These are phyloP conservation scores for Zoanthus sociatus DNA, from an alignment of 92 coral and sea anemone species.

Conservation along the genomic window DNA sequence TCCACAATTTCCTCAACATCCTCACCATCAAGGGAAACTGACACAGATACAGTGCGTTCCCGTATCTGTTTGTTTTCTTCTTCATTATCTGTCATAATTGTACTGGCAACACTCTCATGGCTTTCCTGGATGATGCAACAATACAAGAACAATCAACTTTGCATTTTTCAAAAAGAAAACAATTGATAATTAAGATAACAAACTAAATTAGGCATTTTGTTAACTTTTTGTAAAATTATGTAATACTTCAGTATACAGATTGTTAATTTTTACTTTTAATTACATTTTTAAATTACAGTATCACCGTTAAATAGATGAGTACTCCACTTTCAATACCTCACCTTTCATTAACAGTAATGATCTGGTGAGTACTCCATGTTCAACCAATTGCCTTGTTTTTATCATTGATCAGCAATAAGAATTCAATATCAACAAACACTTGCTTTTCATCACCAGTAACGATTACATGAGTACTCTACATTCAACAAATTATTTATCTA, in stretches of 20 bases:
- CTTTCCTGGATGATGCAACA: slow-evolving; percentile 58
- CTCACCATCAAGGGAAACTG: slow-evolving; percentile 74
- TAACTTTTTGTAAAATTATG: no score
- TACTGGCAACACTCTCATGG: slow-evolving; percentile 80
- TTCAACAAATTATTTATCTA: no score
- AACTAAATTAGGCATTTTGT: no score
- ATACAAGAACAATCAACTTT: not conserved
- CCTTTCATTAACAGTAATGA: not conserved
- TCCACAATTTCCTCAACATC: slow-evolving; percentile 83
- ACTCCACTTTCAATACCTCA: not conserved
- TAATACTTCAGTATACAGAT: no score
- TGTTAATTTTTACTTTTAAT: no score
- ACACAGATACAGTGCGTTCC: slow-evolving; percentile 51
- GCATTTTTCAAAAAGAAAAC: not conserved
- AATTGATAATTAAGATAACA: no score
- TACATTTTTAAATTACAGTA: no score
- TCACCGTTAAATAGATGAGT: no score
- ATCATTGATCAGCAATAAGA: no score
- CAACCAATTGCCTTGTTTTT: not conserved
- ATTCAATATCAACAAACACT: no score
- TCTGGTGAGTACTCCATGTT: not conserved
- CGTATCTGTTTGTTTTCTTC: slow-evolving; percentile 58
- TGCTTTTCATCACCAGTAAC: no score
- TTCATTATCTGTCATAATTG: slow-evolving; percentile 82
- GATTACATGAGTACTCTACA: no score